A percentile compares a stretch with the other conserved stretches of the same genome.
Evolutionary conservation across 2,113 vertebrate species (phyloP).

Genomic region (Oncorhynchus nerka): DNA sequence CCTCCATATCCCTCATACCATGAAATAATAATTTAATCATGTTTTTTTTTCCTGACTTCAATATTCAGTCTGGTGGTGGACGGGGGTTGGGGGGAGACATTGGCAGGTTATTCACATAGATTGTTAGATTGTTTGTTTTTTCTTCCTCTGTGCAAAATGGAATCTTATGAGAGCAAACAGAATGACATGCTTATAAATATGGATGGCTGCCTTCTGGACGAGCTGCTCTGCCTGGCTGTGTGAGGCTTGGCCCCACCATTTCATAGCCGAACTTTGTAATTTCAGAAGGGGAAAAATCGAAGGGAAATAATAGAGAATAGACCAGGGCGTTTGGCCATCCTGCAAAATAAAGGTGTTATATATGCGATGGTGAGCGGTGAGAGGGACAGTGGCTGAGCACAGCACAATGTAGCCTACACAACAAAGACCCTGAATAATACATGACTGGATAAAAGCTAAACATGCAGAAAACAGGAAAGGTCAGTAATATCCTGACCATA

Average conservation of each 20-base stretch:
- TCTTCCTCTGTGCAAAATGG: constrained; percentile 46
- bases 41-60: background rate
- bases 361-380: constrained; percentile 16
- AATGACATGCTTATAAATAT: constrained; percentile 67
- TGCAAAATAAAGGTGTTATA: constrained; percentile 39
- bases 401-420: constrained; percentile 47
- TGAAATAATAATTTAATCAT: constrained; percentile 23
- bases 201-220: constrained; percentile 54
- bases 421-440: constrained; percentile 74
- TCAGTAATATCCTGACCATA: constrained; percentile 67
- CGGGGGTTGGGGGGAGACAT: background rate
- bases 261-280: constrained; percentile 54
- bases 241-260: constrained; percentile 37
- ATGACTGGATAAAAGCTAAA: constrained; percentile 76
- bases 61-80: constrained; percentile 13
- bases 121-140: constrained; percentile 32
- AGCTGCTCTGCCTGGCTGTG: constrained; percentile 29
- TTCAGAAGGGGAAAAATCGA: constrained; percentile 57
- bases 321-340: constrained; percentile 40
- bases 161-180: constrained; percentile 64
- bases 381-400: constrained; percentile 53
- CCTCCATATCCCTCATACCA: constrained; percentile 20
- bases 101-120: constrained; percentile 50
- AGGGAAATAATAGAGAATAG: constrained; percentile 58
- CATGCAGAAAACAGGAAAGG: constrained; percentile 75